Evolutionary conservation across 2,797 vertebrate genomes (phyloP).

Genomic region (Falco peregrinus): DNA sequence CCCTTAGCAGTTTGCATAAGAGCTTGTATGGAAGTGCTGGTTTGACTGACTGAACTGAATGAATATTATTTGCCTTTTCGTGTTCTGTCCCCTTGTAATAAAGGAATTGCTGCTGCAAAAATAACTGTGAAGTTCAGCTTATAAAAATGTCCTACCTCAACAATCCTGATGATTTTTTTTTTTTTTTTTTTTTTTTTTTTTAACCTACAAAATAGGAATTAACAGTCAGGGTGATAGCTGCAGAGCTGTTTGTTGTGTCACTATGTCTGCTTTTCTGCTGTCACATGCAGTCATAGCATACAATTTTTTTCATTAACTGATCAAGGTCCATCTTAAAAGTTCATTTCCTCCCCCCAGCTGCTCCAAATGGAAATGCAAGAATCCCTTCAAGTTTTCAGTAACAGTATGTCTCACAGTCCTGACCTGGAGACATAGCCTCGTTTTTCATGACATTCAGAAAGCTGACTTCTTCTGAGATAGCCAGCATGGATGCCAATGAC

Average conservation of each 20-base stretch:
- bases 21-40: not conserved
- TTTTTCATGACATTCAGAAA: not conserved
- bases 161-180: not conserved
- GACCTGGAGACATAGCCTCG: conserved; percentile 1
- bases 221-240: not conserved
- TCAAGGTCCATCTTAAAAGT: conserved; percentile 31
- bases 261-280: not conserved
- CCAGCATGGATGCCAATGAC: not conserved
- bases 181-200: not conserved
- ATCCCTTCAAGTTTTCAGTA: not conserved
- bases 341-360: not conserved
- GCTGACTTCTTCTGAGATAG: not conserved
- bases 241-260: not conserved
- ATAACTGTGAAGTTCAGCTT: not conserved
- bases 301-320: not conserved
- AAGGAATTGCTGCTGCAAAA: not conserved
- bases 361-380: conserved; percentile 14
- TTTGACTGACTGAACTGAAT: conserved; percentile 28
- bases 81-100: not conserved
- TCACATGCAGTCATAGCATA: not conserved
- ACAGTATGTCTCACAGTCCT: not conserved
- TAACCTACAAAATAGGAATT: not conserved
- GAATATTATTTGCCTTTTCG: conserved; percentile 9
- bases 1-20: not conserved
- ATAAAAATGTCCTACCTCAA: not conserved